These are phyloP conservation scores for Podarcis raffonei DNA, from an alignment of 2,113 vertebrate genomes.

Conservation along the genomic window DNA sequence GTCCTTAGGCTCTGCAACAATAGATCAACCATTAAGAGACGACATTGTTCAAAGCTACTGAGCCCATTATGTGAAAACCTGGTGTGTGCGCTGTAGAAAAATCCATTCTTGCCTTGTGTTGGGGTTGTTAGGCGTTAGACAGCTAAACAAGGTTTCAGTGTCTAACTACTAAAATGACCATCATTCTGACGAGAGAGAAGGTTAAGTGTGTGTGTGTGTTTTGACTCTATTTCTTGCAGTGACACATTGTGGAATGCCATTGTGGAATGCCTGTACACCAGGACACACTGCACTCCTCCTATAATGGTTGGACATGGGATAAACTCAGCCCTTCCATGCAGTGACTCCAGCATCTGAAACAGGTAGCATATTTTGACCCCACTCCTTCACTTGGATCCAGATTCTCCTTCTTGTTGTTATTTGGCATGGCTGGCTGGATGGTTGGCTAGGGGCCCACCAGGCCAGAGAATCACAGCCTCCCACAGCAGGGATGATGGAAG, in stretches of 20 bases:
- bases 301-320: neutral
- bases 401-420: too few relatives aligned
- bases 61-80: slow-evolving; percentile 37
- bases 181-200: neutral
- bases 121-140: slow-evolving; percentile 46
- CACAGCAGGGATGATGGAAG: too few relatives aligned
- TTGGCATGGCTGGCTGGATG: too few relatives aligned
- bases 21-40: slow-evolving; percentile 58
- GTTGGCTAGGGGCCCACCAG: too few relatives aligned
- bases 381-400: neutral
- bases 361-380: neutral
- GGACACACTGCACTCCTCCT: neutral
- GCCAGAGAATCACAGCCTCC: too few relatives aligned
- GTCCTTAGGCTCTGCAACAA: slow-evolving; percentile 52
- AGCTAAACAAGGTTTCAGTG: slow-evolving; percentile 36
- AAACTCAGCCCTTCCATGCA: neutral
- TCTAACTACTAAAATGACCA: slow-evolving; percentile 42
- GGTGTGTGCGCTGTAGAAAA: slow-evolving; percentile 31
- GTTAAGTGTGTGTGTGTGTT: neutral
- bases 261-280: neutral
- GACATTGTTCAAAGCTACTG: slow-evolving; percentile 51
- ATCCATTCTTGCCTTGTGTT: slow-evolving; percentile 43
- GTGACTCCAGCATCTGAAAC: neutral
- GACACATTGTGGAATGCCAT: neutral
- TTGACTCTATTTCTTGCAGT: neutral